Percentiles rank a stretch among this genome's conserved stretches.
Evolutionary conservation across 2,797 vertebrate species (phyloP).

Genomic region (Crocidura indochinensis): DNA sequence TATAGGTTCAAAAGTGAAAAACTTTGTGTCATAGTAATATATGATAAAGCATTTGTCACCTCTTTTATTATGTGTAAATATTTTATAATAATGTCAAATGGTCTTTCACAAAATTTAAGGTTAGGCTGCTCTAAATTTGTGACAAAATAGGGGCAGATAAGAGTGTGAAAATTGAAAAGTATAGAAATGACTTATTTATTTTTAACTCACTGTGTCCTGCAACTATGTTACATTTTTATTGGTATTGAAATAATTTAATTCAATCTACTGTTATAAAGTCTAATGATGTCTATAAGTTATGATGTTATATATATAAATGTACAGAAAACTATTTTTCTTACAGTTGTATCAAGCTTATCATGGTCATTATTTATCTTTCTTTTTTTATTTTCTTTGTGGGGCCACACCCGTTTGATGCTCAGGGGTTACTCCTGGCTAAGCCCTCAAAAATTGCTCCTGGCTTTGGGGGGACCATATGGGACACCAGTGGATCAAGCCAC

Average conservation of each 20-base stretch:
- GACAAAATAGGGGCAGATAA: neutral
- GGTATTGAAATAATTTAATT: slow-evolving; percentile 40
- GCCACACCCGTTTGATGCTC: too few relatives aligned
- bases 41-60: neutral
- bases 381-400: too few relatives aligned
- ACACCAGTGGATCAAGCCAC: too few relatives aligned
- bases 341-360: neutral
- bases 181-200: slow-evolving; percentile 34
- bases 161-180: neutral
- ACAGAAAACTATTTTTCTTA: slow-evolving; percentile 63
- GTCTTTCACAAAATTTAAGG: slow-evolving; percentile 9
- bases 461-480: too few relatives aligned
- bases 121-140: neutral
- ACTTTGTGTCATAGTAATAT: neutral
- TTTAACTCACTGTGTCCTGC: neutral
- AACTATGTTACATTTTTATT: slow-evolving; percentile 56
- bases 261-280: slow-evolving; percentile 43
- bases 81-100: slow-evolving; percentile 44
- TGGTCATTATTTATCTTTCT: neutral
- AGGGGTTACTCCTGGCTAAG: too few relatives aligned
- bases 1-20: slow-evolving; percentile 23
- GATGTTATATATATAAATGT: slow-evolving; percentile 6
- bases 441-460: too few relatives aligned
- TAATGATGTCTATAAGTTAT: slow-evolving; percentile 38
- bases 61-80: slow-evolving; percentile 31